These are phyloP conservation scores for Labia minor DNA, from an alignment of 2,888 invertebrate species.

Conservation along the genomic window DNA sequence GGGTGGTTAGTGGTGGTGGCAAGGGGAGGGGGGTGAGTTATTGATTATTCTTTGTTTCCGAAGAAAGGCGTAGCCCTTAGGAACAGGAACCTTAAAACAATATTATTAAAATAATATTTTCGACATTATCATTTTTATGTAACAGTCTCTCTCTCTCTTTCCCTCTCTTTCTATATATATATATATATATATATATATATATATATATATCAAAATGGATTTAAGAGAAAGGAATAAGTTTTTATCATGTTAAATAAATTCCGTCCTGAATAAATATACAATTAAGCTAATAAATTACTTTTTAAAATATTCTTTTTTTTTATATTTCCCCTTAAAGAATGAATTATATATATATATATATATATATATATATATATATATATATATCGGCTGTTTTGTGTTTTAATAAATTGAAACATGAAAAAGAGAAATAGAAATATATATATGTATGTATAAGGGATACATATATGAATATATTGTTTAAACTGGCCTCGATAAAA, in stretches of 20 bases:
- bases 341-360: neutral
- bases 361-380: too few relatives aligned
- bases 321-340: neutral
- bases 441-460: too few relatives aligned
- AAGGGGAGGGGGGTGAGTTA: too few relatives aligned
- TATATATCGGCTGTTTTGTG: neutral
- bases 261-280: neutral
- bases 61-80: neutral
- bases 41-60: neutral
- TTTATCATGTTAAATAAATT: neutral
- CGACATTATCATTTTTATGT: neutral
- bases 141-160: too few relatives aligned
- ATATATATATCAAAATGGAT: neutral
- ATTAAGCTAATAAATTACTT: conserved; percentile 1
- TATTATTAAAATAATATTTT: neutral
- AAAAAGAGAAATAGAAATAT: too few relatives aligned
- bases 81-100: conserved; percentile 4
- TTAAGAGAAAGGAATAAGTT: neutral
- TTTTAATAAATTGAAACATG: too few relatives aligned
- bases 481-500: too few relatives aligned
- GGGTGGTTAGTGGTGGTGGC: too few relatives aligned
- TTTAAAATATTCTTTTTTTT: neutral
- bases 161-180: too few relatives aligned
- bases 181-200: too few relatives aligned
- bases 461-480: too few relatives aligned